A percentile compares a stretch with the other conserved stretches of the same genome.
These are phyloP conservation scores for Carassius gibelio DNA, from an alignment of 2,113 vertebrate species.

Conservation along the genomic window DNA sequence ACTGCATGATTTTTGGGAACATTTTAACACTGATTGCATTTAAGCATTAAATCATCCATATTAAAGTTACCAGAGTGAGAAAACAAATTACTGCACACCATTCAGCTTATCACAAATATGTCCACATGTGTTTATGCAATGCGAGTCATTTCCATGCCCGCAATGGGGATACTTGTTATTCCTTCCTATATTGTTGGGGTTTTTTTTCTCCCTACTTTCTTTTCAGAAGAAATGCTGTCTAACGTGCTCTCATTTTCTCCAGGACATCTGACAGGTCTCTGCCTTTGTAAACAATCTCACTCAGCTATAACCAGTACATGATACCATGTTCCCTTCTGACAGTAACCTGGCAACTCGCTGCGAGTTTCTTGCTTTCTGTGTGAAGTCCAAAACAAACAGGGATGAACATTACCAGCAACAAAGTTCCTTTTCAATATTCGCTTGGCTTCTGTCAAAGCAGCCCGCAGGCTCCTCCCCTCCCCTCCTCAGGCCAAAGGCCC, in stretches of 20 bases:
- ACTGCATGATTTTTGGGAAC: slow-evolving; percentile 75
- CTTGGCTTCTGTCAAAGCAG: slow-evolving; percentile 42
- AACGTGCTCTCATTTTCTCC: slow-evolving; percentile 55
- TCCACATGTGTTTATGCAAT: slow-evolving; percentile 68
- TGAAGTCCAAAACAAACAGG: slow-evolving; percentile 66
- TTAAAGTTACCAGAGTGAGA: slow-evolving; percentile 75
- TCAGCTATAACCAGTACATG: slow-evolving; percentile 49
- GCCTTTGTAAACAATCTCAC: slow-evolving; percentile 46
- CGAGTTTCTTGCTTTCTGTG: slow-evolving; percentile 62
- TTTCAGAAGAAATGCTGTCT: slow-evolving; percentile 58
- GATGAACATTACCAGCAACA: slow-evolving; percentile 57
- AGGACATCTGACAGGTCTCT: slow-evolving; percentile 66
- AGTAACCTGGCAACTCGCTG: slow-evolving; percentile 65
- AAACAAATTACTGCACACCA: slow-evolving; percentile 69
- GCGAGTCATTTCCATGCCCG: slow-evolving; percentile 67
- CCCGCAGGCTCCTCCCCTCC: slow-evolving; percentile 10
- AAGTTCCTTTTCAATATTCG: slow-evolving; percentile 51
- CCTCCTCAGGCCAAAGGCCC: slow-evolving; percentile 30
- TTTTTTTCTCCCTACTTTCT: neutral
- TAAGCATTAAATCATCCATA: slow-evolving; percentile 80
- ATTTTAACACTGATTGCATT: slow-evolving; percentile 79
- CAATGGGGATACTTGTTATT: slow-evolving; percentile 71
- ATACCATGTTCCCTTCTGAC: slow-evolving; percentile 37
- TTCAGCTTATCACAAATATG: slow-evolving; percentile 58
- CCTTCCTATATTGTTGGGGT: slow-evolving; percentile 53